Evolutionary conservation across 2,113 vertebrate species (phyloP).

Genomic region (Campylomormyrus numenius): DNA sequence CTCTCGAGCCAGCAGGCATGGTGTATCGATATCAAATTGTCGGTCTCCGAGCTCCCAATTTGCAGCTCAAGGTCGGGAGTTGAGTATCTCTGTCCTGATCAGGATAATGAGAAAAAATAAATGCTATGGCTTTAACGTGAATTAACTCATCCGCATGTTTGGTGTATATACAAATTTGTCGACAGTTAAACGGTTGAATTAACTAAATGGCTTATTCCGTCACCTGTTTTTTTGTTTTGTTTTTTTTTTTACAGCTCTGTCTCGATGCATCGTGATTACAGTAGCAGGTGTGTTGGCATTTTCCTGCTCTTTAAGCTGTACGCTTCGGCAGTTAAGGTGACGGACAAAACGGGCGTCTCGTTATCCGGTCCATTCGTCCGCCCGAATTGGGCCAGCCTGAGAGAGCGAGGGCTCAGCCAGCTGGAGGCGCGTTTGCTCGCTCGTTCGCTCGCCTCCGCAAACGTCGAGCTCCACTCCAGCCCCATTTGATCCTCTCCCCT

Average conservation of each 20-base stretch:
- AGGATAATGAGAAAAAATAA: background rate
- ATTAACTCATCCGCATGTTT: background rate
- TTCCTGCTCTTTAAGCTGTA: background rate
- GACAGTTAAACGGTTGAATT: background rate
- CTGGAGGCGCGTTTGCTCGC: background rate
- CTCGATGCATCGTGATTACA: background rate
- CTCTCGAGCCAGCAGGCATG: background rate
- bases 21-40: background rate
- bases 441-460: constrained; percentile 14
- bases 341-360: background rate
- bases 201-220: background rate
- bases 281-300: background rate
- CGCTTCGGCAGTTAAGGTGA: background rate
- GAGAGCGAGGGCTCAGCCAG: background rate
- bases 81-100: background rate
- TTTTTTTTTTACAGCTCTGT: background rate
- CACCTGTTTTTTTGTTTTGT: background rate
- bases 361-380: background rate
- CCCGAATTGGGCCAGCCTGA: background rate
- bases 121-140: background rate
- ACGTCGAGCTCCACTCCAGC: background rate
- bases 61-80: background rate
- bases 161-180: background rate
- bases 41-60: background rate
- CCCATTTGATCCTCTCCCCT: constrained; percentile 22